A percentile compares a stretch with the other conserved stretches of the same genome.
phyloP scores from a whole-genome alignment of 2,888 invertebrate species.

The Gari tellinella region DNA sequence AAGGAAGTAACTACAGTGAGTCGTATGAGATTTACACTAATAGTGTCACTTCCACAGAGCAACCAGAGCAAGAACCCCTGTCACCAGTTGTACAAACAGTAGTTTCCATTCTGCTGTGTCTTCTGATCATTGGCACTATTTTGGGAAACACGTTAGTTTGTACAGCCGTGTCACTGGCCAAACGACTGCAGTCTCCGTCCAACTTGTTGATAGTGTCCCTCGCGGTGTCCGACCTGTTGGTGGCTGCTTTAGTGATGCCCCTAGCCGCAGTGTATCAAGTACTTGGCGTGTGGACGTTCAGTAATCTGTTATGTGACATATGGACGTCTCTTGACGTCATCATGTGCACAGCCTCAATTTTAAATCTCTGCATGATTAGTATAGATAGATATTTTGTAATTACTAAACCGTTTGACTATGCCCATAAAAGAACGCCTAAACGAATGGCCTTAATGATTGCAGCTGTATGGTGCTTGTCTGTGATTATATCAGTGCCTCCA shows the following conservation, averaged over 20 bases:
- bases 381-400: conserved; percentile 86
- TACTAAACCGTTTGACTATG: conserved; percentile 95
- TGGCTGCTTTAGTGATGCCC: conserved; percentile 86
- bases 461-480: conserved; percentile 96
- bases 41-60: conserved; percentile 4
- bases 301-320: conserved; percentile 84
- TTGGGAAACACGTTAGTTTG: conserved; percentile 86
- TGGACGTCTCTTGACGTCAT: conserved; percentile 86
- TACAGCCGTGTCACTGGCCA: conserved; percentile 85
- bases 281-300: conserved; percentile 81
- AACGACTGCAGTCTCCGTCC: conserved; percentile 84
- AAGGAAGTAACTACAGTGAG: no score
- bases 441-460: conserved; percentile 93
- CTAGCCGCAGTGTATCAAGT: conserved; percentile 84
- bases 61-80: not conserved
- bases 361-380: conserved; percentile 86
- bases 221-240: conserved; percentile 86
- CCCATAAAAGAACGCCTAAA: conserved; percentile 95
- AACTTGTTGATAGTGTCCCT: conserved; percentile 85
- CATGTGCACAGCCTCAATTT: conserved; percentile 86
- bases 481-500: conserved; percentile 96
- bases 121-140: conserved; percentile 85
- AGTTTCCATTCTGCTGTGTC: conserved; percentile 70
- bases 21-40: not conserved
- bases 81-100: conserved; percentile 53